Conservation (phyloP, 2,888 invertebrate species). For the Nomada ferruginata region DNA sequence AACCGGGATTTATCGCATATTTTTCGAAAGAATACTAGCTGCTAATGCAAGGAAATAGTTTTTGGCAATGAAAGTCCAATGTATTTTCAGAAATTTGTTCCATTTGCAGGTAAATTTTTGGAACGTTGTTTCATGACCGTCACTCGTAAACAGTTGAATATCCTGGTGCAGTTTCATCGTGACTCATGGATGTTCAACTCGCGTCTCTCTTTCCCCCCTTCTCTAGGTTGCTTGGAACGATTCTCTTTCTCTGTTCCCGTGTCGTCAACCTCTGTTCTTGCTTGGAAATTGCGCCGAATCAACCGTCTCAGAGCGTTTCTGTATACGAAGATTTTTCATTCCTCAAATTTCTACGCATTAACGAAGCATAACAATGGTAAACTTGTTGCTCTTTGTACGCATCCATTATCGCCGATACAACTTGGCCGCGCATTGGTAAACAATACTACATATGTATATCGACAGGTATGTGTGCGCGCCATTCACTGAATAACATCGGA, state of each 20-base stretch:
- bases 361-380: slow-evolving; percentile 43
- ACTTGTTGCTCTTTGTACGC: slow-evolving; percentile 9
- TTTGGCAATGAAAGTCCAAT: no score
- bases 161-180: slow-evolving; percentile 73
- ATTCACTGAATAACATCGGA: background rate
- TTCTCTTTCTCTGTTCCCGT: slow-evolving; percentile 73
- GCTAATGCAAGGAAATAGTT: background rate
- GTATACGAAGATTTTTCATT: slow-evolving; percentile 52
- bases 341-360: slow-evolving; percentile 50
- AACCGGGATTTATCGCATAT: slow-evolving; percentile 46
- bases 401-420: slow-evolving; percentile 15
- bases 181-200: slow-evolving; percentile 75
- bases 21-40: background rate
- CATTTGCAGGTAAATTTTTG: background rate
- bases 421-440: slow-evolving; percentile 18
- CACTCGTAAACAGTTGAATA: slow-evolving; percentile 50
- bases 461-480: background rate
- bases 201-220: slow-evolving; percentile 43
- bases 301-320: slow-evolving; percentile 73
- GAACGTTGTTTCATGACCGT: background rate
- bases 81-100: background rate
- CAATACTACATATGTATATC: slow-evolving; percentile 10
- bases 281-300: slow-evolving; percentile 81
- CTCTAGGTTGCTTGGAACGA: slow-evolving; percentile 68
- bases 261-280: slow-evolving; percentile 79